Evolutionary conservation across 2,888 invertebrate species (phyloP).

Genomic region (Papilio demoleus): DNA sequence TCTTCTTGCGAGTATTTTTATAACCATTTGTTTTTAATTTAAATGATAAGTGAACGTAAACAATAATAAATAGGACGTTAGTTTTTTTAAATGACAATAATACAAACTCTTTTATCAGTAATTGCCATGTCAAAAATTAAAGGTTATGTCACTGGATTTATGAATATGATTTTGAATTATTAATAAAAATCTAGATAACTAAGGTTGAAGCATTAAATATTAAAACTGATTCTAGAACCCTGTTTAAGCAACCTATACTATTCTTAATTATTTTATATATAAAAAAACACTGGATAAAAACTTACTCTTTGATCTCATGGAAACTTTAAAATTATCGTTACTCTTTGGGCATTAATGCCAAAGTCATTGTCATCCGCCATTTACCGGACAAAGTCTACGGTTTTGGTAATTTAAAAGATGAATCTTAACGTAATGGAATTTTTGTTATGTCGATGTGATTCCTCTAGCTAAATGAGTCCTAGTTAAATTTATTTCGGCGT

Average conservation of each 20-base stretch:
- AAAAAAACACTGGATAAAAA: neutral
- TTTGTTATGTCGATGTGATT: neutral
- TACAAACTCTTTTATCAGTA: slow-evolving; percentile 1
- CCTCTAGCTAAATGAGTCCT: neutral
- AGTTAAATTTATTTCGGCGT: neutral
- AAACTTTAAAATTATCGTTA: neutral
- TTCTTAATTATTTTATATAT: neutral
- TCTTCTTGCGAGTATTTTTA: slow-evolving; percentile 65
- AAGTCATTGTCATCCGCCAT: neutral
- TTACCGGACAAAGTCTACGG: no score
- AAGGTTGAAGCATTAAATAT: neutral
- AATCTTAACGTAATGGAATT: neutral
- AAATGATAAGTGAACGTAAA: slow-evolving; percentile 44
- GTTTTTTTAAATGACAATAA: slow-evolving; percentile 34
- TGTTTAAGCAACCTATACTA: neutral
- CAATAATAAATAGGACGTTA: slow-evolving; percentile 40
- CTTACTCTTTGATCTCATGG: neutral
- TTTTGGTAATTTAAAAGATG: neutral
- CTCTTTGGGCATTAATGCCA: no score
- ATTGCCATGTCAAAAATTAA: slow-evolving; percentile 25
- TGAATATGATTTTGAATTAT: neutral
- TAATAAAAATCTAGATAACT: neutral
- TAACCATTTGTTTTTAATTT: slow-evolving; percentile 27
- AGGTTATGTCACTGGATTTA: neutral
- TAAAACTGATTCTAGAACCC: neutral